Conservation (phyloP, 2,888 invertebrate genomes). For the Pachycephus smyrnensis region DNA sequence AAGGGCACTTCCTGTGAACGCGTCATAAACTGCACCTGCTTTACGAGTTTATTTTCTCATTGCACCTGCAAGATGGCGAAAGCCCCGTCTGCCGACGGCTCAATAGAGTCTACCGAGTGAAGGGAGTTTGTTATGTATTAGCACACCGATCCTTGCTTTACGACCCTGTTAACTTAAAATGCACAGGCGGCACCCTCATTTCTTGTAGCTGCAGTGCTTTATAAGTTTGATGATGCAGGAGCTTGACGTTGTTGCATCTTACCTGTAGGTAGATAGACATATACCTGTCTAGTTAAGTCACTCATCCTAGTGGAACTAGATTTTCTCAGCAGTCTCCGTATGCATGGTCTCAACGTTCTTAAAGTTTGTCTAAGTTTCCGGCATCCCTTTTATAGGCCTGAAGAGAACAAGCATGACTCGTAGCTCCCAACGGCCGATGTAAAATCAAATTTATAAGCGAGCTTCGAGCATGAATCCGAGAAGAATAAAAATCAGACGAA, state of each 20-base stretch:
- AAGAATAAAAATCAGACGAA: neutral
- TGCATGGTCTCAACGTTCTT: neutral
- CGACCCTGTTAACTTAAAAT: constrained; percentile 42
- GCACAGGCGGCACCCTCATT: constrained; percentile 24
- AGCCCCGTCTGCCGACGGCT: neutral
- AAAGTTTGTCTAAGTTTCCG: neutral
- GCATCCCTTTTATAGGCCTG: neutral
- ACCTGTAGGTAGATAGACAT: neutral
- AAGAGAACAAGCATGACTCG: neutral
- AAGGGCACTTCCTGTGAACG: constrained; percentile 8
- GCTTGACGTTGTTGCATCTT: neutral
- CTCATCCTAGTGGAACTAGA: neutral
- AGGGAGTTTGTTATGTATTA: constrained; percentile 24
- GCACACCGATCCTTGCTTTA: constrained; percentile 36
- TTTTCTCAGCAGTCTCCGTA: neutral
- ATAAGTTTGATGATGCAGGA: neutral
- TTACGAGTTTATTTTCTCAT: constrained; percentile 28
- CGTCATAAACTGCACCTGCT: constrained; percentile 27
- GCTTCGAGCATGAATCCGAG: neutral
- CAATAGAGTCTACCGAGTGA: constrained; percentile 1
- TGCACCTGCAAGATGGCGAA: constrained; percentile 17
- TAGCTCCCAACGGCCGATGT: neutral
- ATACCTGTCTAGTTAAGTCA: neutral
- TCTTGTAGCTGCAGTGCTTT: neutral
- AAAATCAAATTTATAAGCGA: neutral